Base-by-base conservation (phyloP, 2,888 invertebrate species). In the Synergus itoensis region DNA sequence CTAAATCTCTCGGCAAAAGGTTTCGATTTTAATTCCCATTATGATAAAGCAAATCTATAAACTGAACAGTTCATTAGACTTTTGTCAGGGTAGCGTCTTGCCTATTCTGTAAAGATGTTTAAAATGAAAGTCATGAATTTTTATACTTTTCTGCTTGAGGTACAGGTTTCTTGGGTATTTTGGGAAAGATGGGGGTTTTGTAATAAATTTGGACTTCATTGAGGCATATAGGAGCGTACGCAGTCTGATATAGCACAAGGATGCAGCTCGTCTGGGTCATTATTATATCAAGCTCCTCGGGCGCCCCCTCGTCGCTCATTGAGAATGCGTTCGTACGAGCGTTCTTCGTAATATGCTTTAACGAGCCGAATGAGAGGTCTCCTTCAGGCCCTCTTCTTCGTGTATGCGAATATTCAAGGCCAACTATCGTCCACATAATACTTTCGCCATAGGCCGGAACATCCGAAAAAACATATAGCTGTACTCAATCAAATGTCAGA, bases 261-360 rank as follows among this genome's bases (percentile, higher is more conserved):
- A 88, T 88, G 86, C 85, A 82, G 80, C 86, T 86, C 84, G 87
- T 87, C 87, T 88, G 88, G 88, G 87, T 87, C 88, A 87, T 88
- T 88, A 85, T 85, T 85, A 83, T 83, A 86, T 88, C 86, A 76
- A 79, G 78, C 79, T 64, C 73, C 45, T 62, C 77, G 41, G 36
- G 36, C 69, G 69, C 69, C 69, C 69, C 69, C 48, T 69, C 28
- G 28, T 67, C 36, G 43, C 65, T 67, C 65, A 67, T 21, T 67
- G 65, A 67, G 65, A 67, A 77, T 79, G 36, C 63, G 53, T 41
- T 45, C 69, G 16, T 62, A 45, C 75, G 18, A 57, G 40, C 63
- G 78, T 45, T 63, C 43, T 60, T 60, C 40, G 63, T 18, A 60
- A 69, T 45, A 73, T 40, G 67, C 48, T 76, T 79, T 69, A 62